These are phyloP conservation scores for Cacoxenus indagator DNA, from an alignment of 2,888 invertebrate genomes.

Conservation along the genomic window DNA sequence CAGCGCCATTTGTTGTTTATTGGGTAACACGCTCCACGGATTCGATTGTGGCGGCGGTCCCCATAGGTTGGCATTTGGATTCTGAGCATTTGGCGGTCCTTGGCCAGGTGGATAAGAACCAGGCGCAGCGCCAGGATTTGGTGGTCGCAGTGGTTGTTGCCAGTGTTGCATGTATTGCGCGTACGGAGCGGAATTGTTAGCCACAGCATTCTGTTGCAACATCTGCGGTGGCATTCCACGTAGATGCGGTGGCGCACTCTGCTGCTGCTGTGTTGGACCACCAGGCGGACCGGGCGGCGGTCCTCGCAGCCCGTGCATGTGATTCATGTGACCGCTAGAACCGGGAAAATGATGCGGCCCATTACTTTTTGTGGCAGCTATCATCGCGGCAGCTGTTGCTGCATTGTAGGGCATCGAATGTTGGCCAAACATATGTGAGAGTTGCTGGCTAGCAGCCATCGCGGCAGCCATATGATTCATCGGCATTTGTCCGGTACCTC, in stretches of 20 bases:
- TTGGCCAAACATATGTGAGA: slow-evolving; percentile 56
- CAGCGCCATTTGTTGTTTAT: slow-evolving; percentile 46
- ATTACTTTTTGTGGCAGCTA: slow-evolving; percentile 50
- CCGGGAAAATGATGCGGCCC: slow-evolving; percentile 49
- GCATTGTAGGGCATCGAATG: slow-evolving; percentile 53
- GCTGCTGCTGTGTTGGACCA: slow-evolving; percentile 48
- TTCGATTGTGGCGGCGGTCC: slow-evolving; percentile 70
- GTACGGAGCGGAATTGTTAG: slow-evolving; percentile 56
- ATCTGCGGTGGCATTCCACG: slow-evolving; percentile 52
- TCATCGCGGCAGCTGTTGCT: slow-evolving; percentile 58
- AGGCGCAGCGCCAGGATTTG: slow-evolving; percentile 47
- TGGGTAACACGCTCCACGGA: slow-evolving; percentile 68
- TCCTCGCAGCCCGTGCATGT: slow-evolving; percentile 50
- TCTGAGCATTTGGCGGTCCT: slow-evolving; percentile 61
- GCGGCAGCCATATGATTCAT: slow-evolving; percentile 62
- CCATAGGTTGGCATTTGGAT: slow-evolving; percentile 70
- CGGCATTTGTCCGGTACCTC: slow-evolving; percentile 47
- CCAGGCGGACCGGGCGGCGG: slow-evolving; percentile 46
- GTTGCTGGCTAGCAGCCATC: slow-evolving; percentile 56
- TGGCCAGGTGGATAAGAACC: slow-evolving; percentile 40
- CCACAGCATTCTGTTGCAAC: slow-evolving; percentile 39
- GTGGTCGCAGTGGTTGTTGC: slow-evolving; percentile 60
- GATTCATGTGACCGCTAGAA: slow-evolving; percentile 47
- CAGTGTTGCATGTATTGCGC: slow-evolving; percentile 68
- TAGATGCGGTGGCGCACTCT: slow-evolving; percentile 56